Evolutionary conservation across 2,113 vertebrate species (phyloP).

Genomic region (Hydropotes inermis): DNA sequence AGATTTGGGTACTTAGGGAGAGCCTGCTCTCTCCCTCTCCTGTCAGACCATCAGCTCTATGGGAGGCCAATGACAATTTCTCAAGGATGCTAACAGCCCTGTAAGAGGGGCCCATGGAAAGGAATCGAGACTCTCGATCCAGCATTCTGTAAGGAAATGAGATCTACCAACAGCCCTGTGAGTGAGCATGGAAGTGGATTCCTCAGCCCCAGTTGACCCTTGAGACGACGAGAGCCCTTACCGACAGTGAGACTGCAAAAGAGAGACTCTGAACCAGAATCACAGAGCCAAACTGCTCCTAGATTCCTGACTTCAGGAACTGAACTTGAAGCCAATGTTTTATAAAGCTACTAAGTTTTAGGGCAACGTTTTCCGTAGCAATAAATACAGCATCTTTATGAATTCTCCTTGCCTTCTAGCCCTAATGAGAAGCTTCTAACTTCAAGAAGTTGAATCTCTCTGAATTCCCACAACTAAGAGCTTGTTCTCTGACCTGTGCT

Average conservation of each 20-base stretch:
- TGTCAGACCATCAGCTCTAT: not conserved
- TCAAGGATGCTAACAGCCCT: not conserved
- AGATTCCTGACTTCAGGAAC: not conserved
- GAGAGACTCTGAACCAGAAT: not conserved
- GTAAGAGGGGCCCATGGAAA: not conserved
- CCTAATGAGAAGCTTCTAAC: not conserved
- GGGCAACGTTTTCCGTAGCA: not conserved
- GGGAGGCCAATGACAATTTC: not conserved
- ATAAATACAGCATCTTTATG: not conserved
- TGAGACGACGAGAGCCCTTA: not conserved
- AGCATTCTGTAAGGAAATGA: not conserved
- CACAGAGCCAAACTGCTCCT: not conserved
- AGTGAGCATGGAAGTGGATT: not conserved
- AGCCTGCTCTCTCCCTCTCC: not conserved
- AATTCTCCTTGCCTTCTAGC: not conserved
- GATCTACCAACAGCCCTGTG: not conserved
- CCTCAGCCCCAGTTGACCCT: not conserved
- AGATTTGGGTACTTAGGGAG: not conserved
- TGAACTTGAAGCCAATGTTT: not conserved
- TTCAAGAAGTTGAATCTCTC: not conserved
- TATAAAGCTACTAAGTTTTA: not conserved
- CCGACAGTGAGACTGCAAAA: not conserved
- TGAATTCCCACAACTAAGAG: conserved; percentile 1
- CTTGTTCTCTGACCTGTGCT: not conserved
- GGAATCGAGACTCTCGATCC: not conserved